These are phyloP conservation scores for Solen grandis DNA, from an alignment of 1,140 invertebrate genomes.

Conservation along the genomic window DNA sequence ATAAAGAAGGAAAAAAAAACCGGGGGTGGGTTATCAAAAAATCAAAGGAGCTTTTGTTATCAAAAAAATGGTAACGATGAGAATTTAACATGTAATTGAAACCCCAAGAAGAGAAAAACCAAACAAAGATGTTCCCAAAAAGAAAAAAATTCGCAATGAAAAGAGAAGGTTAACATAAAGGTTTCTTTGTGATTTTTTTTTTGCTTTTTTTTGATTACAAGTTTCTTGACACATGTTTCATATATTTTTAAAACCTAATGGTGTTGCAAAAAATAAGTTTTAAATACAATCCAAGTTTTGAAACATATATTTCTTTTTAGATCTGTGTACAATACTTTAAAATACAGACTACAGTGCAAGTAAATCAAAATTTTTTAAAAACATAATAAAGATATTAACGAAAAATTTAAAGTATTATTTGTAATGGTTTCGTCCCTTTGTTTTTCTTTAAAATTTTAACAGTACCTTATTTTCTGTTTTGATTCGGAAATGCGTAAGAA, in stretches of 20 bases:
- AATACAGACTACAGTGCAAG: too few relatives aligned
- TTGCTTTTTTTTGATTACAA: too few relatives aligned
- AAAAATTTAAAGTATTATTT: not conserved
- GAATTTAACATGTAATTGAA: constrained; percentile 7
- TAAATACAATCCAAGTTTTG: not conserved
- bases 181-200: not conserved
- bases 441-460: too few relatives aligned
- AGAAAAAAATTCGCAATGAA: constrained; percentile 18
- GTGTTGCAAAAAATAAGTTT: not conserved
- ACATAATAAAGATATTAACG: not conserved
- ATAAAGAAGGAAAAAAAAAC: not conserved
- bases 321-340: too few relatives aligned
- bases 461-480: too few relatives aligned
- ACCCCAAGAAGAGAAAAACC: not conserved
- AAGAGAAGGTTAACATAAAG: constrained; percentile 20
- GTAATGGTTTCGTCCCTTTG: not conserved
- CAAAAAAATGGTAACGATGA: not conserved
- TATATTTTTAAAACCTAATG: not conserved
- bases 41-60: not conserved
- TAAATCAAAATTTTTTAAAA: not conserved
- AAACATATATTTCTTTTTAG: not conserved
- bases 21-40: constrained; percentile 8
- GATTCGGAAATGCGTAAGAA: too few relatives aligned
- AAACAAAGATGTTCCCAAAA: not conserved
- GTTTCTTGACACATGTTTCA: too few relatives aligned